Base-by-base conservation (phyloP, 37 sponge, comb jelly and placozoan genomes). In the Tethya wilhelma region DNA sequence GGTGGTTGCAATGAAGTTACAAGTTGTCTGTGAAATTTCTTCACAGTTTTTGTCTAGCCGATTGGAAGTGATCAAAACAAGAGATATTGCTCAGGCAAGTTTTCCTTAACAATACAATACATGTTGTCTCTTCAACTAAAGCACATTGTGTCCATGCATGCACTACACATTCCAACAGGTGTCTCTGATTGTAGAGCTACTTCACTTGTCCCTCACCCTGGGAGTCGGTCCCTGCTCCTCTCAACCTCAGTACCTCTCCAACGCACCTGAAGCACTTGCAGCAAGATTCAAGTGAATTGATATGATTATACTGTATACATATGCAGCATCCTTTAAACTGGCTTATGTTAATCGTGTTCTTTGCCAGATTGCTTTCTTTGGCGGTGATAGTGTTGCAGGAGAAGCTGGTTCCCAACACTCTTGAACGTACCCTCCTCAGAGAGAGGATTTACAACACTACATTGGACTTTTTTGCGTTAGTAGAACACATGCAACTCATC, bases 381-480 rank as follows among this genome's bases (percentile, higher is more conserved):
- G 90, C 42, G 58, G 68, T 84, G 9, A 57, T 30, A 12, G 1
- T 84, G 11, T 46, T 89, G 19, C 63, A 71, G 56, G 75, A 58
- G 38, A 73, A 77, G 38, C 46, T 84, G 28, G 38, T 88, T n/a
- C 32, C 75, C 29, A 75, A 53, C 67, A 38, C 68, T 3, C 43
- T 84, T 3, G 93, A 87, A 67, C 69, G 77, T 56, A 85, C 79
- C 19, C 63, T 94, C 9, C 69, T 94, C 29, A 45, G 89, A 43
- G 89, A 91, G 79, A 84, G 73, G 45, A 64, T 91, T 58, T 94
- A 94, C 67, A 83, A 79, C 57, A 64, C 89, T 30, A 79, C 89
- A 1, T 64, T 94, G 5, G 95, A 94, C 78, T 91, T 80, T 73
- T 94, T 94, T 57, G 67, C 80, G 95, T 87, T 44, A 45, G 87